Percentiles rank a stretch among this genome's conserved stretches.
Evolutionary conservation across 2,888 invertebrate species (phyloP).

Genomic region (Embidobia sp.): DNA sequence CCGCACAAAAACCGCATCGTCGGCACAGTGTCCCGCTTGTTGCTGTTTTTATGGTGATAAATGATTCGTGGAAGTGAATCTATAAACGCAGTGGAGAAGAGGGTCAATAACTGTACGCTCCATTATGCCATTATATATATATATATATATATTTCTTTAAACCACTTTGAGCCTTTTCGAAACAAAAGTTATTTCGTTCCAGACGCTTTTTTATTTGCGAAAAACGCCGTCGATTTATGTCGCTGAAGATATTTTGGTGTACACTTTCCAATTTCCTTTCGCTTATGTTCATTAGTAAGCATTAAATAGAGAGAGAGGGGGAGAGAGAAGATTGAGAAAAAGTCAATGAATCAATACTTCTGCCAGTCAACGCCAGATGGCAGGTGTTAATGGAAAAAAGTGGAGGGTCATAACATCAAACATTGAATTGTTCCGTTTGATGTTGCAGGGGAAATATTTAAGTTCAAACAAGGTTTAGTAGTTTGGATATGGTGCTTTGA

Average conservation of each 20-base stretch:
- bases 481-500: too few species aligned
- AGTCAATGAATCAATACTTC: constrained; percentile 35
- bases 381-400: constrained; percentile 28
- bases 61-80: constrained; percentile 53
- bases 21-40: constrained; percentile 15
- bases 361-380: constrained; percentile 25
- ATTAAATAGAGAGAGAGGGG: not conserved
- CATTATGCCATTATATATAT: constrained; percentile 37
- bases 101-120: constrained; percentile 54
- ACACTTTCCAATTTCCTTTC: too few species aligned
- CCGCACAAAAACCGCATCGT: not conserved
- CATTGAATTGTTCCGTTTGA: not conserved
- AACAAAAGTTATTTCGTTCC: constrained; percentile 27
- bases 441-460: too few species aligned
- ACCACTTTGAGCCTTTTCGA: constrained; percentile 9
- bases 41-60: constrained; percentile 40
- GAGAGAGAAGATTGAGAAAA: not conserved
- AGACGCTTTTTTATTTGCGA: too few species aligned
- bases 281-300: constrained; percentile 13
- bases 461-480: too few species aligned
- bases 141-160: too few species aligned
- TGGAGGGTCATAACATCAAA: not conserved
- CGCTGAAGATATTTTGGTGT: too few species aligned
- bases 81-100: constrained; percentile 48
- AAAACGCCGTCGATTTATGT: too few species aligned